Evolutionary conservation across 2,797 vertebrate species (phyloP).

Genomic region (Spondyliosoma cantharus): DNA sequence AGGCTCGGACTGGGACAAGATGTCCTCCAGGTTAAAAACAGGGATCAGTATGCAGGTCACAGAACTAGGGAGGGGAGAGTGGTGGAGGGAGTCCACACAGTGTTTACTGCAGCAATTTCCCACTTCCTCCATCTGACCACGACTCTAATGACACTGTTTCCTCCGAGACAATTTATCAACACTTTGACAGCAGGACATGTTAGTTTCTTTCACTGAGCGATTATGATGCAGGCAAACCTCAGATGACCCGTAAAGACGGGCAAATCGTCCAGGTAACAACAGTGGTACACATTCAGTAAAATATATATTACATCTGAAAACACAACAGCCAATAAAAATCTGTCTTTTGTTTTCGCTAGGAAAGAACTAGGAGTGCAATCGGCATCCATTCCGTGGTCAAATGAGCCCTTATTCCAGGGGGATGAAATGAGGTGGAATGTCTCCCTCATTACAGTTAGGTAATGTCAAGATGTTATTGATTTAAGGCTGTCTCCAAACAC

Average conservation of each 20-base stretch:
- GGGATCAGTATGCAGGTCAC: constrained; percentile 83
- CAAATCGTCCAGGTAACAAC: constrained; percentile 10
- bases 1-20: constrained; percentile 65
- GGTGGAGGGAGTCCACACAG: constrained; percentile 61
- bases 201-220: constrained; percentile 34
- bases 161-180: constrained; percentile 58
- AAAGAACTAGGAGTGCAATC: no score
- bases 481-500: no score
- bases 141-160: constrained; percentile 65
- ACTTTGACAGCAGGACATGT: constrained; percentile 44
- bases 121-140: constrained; percentile 67
- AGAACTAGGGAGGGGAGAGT: constrained; percentile 53
- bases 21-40: constrained; percentile 76
- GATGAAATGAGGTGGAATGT: no score
- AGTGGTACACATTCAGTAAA: constrained; percentile 11
- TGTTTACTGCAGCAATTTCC: constrained; percentile 72
- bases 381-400: no score
- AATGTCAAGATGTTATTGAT: no score
- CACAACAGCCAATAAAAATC: no score
- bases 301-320: not conserved
- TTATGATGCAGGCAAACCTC: constrained; percentile 26
- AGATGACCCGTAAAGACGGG: constrained; percentile 11
- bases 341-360: no score
- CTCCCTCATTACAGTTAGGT: no score
- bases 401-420: no score